Base-by-base conservation (phyloP, 2,797 vertebrate species). In the Sebastes variabilis region DNA sequence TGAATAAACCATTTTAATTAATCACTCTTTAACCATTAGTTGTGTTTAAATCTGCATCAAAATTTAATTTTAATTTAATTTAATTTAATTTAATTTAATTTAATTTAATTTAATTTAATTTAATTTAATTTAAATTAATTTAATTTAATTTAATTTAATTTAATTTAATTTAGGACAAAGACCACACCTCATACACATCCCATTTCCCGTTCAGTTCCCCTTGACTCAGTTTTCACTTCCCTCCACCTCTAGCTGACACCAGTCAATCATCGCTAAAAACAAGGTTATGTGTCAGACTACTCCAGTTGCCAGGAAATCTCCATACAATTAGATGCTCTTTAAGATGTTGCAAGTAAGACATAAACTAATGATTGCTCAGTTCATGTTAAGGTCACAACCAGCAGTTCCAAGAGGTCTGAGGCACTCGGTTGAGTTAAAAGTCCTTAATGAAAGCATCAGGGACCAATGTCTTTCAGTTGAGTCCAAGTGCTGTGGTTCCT, bases 401-500 rank as follows among this genome's bases (percentile, higher is more conserved):
- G 55, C 22, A 71, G 34, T 67, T 81, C 83, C 70, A 58, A 66
- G 82, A 69, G 79, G n/a, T 75, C 59, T 1, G 14, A 61, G 22
- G 20, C 49, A 56, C 46, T 75, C 13, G 25, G 58, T 74, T 65
- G 29, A 83, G 72, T 49, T 74, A 55, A 81, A 71, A 78, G 82
- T 70, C 74, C 59, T 79, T 87, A 73, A 79, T 80, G 66, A 82
- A 86, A 80, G 60, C 81, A 62, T 56, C 27, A 54, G 81, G 56
- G 78, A 79, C 46, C 42, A 20, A 11, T 76, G 79, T 66, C 64
- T 84, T 73, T 79, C 55, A 71, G 16, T 46, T 54, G 64, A 64
- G 72, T 61, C 30, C 38, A 54, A 68, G 66, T 11, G 3, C 46
- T 49, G 55, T 29, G 66, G 70, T 69, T 85, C 67, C 76, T 70